These are phyloP conservation scores for Gila robusta DNA, from an alignment of 2,797 vertebrate species.

Conservation along the genomic window DNA sequence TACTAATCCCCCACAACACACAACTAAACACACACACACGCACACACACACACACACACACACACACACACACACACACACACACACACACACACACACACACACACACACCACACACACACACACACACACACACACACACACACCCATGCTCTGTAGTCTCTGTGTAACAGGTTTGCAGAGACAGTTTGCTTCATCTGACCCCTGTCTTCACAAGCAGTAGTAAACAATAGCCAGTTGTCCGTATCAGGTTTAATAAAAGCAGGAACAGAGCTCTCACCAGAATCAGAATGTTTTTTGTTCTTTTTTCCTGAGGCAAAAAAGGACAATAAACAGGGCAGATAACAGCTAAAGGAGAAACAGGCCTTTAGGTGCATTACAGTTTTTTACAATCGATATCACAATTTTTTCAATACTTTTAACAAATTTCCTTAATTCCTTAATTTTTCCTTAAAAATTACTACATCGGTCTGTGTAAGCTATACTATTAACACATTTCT, in stretches of 20 bases:
- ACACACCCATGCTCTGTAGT: not conserved
- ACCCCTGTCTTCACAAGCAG: constrained; percentile 6
- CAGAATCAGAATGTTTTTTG: not conserved
- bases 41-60: too few species aligned
- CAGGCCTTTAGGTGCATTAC: not conserved
- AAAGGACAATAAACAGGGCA: not conserved
- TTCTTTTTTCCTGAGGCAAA: not conserved
- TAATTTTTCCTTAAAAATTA: too few species aligned
- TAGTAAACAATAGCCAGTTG: not conserved
- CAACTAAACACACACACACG: too few species aligned
- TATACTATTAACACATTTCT: too few species aligned
- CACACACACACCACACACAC: not conserved
- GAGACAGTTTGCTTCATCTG: constrained; percentile 18
- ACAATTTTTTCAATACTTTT: too few species aligned
- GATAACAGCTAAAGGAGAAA: not conserved
- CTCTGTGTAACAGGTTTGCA: constrained; percentile 8
- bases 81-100: too few species aligned
- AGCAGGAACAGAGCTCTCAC: not conserved
- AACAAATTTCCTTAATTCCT: too few species aligned
- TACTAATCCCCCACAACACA: constrained; percentile 16
- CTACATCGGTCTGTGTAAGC: too few species aligned
- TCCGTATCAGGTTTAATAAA: not conserved
- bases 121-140: not conserved
- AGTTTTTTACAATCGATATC: too few species aligned
- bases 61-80: too few species aligned